phyloP scores from a whole-genome alignment of 2,797 vertebrate genomes.

The Coendou prehensilis region DNA sequence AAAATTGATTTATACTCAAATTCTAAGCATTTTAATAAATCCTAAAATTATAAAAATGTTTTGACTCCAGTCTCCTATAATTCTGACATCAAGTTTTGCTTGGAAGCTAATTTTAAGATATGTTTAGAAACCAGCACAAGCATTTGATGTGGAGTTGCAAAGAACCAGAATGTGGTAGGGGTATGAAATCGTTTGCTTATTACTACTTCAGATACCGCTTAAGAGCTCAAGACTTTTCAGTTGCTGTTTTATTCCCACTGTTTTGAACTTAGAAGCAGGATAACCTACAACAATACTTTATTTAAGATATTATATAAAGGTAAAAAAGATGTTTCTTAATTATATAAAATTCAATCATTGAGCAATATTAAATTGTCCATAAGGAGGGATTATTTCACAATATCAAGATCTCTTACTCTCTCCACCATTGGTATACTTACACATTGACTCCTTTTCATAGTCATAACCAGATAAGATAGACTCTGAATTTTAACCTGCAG shows the following conservation, averaged over 20 bases:
- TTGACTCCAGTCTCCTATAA: neutral
- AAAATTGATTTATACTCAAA: conserved; percentile 53
- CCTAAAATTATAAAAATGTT: conserved; percentile 52
- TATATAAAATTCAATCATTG: neutral
- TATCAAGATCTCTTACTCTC: neutral
- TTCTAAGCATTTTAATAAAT: conserved; percentile 62
- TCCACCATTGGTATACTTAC: neutral
- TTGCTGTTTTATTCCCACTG: neutral
- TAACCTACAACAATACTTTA: neutral
- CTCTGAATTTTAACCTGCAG: neutral
- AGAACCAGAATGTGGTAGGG: neutral
- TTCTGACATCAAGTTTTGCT: conserved; percentile 31
- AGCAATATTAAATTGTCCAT: neutral
- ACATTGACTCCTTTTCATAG: neutral
- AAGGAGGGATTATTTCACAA: neutral
- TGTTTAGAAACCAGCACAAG: neutral
- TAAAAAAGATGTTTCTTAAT: neutral
- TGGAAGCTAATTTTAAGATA: conserved; percentile 58
- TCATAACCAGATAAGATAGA: neutral
- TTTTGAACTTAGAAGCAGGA: neutral
- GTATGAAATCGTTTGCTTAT: neutral
- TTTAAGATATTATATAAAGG: neutral
- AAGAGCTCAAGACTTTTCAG: neutral
- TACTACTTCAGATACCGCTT: neutral
- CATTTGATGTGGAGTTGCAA: neutral